Evolutionary conservation across 2,888 invertebrate species (phyloP), one percentile per base, ranked within the genome.

Genomic region (Drosophila bunnanda): DNA sequence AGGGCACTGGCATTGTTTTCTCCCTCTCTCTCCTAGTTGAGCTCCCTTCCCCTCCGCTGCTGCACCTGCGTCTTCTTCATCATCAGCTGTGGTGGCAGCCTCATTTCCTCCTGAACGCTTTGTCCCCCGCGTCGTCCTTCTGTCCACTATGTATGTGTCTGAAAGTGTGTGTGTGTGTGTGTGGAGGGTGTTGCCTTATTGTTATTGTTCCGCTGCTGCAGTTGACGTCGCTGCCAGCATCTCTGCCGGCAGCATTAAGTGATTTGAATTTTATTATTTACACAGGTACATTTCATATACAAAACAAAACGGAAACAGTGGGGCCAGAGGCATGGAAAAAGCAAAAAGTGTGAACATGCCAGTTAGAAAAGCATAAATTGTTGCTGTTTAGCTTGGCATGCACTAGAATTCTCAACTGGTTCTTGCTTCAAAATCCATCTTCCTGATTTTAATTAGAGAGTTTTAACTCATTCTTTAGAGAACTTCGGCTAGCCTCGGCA

Each of bases 201-300:
- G 89, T 60, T 75, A 86, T 84, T 89, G 88, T 86, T 74, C 69
- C 59, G 73, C 70, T 72, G 88, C 61, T 57, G 61, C 62, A 56
- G 82, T 56, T 67, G 55, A 39, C 73, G 76, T 50, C 55, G 62
- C 73, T 60, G 72, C 20, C 36, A 17, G 38, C 52, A 30, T 22
- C 41, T 53, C 71, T 54, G 78, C 41, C 48, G 58, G 56, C 82
- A 80, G 81, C 89, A 87, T 85, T 89, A 90, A 90, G 89, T 90
- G 90, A 86, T 89, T 80, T 89, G 85, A 90, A 90, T 90, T 90
- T 82, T 85, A 90, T 89, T 90, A 87, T 83, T 87, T 88, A 79
- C 88, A 85, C 88, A 85, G 90, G 85, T 89, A 84, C 79, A 80
- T 70, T 66, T 58, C 76, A 65, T 61, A 52, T 58, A 75, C 69